Percentiles rank a stretch among this genome's conserved stretches.
These are phyloP conservation scores for Siniperca knerii DNA, from an alignment of 2,113 vertebrate genomes.

Conservation along the genomic window DNA sequence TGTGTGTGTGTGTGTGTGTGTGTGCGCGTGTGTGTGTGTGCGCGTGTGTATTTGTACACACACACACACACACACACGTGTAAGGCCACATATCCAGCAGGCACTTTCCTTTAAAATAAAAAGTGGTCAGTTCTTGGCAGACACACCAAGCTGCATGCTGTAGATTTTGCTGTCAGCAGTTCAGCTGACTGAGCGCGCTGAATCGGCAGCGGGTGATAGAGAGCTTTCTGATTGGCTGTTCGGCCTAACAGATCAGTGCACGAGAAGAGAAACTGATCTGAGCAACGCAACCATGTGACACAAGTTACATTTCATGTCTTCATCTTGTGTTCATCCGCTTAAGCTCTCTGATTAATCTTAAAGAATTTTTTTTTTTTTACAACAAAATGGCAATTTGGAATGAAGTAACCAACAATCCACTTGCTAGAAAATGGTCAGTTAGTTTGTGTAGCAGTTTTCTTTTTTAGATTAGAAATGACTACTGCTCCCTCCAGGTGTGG, in stretches of 20 bases:
- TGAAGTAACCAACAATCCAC: background rate
- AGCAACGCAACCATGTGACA: background rate
- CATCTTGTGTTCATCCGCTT: background rate
- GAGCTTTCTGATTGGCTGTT: background rate
- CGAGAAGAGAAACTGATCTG: background rate
- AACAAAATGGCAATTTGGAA: background rate
- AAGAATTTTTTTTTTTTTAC: background rate
- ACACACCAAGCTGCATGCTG: background rate
- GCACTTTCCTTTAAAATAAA: slow-evolving; percentile 46
- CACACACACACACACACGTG: background rate
- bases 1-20: background rate
- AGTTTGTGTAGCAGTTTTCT: background rate
- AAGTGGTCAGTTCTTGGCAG: slow-evolving; percentile 3
- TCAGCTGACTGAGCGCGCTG: background rate
- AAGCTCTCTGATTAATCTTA: background rate
- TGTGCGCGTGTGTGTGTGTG: background rate
- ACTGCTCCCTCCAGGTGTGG: too few relatives aligned
- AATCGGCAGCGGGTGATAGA: background rate
- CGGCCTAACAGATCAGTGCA: background rate
- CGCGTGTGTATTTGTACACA: background rate
- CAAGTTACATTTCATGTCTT: background rate
- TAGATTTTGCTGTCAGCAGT: background rate
- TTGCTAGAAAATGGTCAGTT: background rate
- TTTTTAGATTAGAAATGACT: background rate
- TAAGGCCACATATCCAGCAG: slow-evolving; percentile 48